Percentiles rank a stretch among this genome's conserved stretches.
phyloP scores from a whole-genome alignment of 2,113 vertebrate genomes.

The Oryzias celebensis region DNA sequence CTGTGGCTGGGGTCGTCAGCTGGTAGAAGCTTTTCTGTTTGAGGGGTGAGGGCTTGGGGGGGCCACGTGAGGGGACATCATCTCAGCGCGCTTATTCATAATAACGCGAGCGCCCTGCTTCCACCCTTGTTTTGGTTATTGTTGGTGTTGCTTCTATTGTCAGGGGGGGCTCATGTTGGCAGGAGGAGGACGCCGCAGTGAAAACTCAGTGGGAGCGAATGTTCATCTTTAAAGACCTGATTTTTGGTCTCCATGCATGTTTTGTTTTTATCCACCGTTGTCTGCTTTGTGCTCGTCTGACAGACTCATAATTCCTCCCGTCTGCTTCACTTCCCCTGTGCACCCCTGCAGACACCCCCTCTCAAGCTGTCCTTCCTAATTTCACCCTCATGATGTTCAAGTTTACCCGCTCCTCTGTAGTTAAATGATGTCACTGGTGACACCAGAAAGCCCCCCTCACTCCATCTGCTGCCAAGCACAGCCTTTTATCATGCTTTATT shows the following conservation, averaged over 20 bases:
- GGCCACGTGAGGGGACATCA: slow-evolving; percentile 36
- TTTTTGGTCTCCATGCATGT: slow-evolving; percentile 39
- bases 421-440: slow-evolving; percentile 57
- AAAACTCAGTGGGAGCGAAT: background rate
- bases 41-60: slow-evolving; percentile 13
- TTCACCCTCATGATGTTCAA: slow-evolving; percentile 8
- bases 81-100: slow-evolving; percentile 33
- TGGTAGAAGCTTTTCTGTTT: slow-evolving; percentile 39
- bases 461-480: slow-evolving; percentile 58
- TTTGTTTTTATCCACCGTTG: slow-evolving; percentile 54
- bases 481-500: slow-evolving; percentile 68
- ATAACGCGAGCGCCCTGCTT: slow-evolving; percentile 47
- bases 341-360: background rate
- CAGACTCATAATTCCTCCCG: slow-evolving; percentile 8
- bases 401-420: slow-evolving; percentile 23
- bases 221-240: slow-evolving; percentile 4
- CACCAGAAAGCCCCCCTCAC: slow-evolving; percentile 55
- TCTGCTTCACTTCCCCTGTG: slow-evolving; percentile 29
- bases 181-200: slow-evolving; percentile 22
- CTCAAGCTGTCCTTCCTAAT: slow-evolving; percentile 17
- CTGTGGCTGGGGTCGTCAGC: slow-evolving; percentile 61
- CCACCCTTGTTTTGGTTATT: slow-evolving; percentile 43
- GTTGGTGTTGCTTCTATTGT: slow-evolving; percentile 57
- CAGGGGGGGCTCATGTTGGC: slow-evolving; percentile 30
- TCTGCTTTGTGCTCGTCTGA: slow-evolving; percentile 27